Evolutionary conservation across 2,888 invertebrate genomes (phyloP).

Genomic region (Spodoptera picta): DNA sequence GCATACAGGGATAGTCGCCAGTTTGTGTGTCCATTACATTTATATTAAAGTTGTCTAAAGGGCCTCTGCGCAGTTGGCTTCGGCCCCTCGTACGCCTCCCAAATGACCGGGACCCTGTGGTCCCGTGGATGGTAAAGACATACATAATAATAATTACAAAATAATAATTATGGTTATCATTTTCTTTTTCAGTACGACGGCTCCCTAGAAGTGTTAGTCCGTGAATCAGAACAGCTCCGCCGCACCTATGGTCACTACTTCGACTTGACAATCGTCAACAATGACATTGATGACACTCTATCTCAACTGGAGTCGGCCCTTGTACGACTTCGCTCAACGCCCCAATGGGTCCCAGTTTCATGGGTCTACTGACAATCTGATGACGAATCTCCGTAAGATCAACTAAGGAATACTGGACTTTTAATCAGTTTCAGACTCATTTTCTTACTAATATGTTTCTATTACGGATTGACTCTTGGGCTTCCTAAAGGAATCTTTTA

Average conservation of each 20-base stretch:
- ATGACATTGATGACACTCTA: conserved; percentile 99
- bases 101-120: no score
- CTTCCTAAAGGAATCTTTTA: conserved; percentile 29
- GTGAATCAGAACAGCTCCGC: conserved; percentile 98
- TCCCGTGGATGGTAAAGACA: no score
- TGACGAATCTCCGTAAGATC: conserved; percentile 60
- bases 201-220: conserved; percentile 97
- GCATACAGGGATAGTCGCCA: no score
- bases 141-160: no score
- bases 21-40: no score
- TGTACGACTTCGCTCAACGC: conserved; percentile 95
- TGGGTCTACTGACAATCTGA: conserved; percentile 96
- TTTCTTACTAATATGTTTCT: conserved; percentile 38
- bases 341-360: conserved; percentile 99
- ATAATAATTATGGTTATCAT: no score
- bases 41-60: no score
- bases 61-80: no score
- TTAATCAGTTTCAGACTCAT: conserved; percentile 41
- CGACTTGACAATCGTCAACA: conserved; percentile 99
- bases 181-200: conserved; percentile 95
- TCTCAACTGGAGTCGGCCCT: conserved; percentile 96
- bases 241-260: conserved; percentile 99
- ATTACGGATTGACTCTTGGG: conserved; percentile 38
- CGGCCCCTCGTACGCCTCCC: no score
- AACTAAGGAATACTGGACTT: conserved; percentile 49